These are phyloP conservation scores for Eulacestoma nigropectus DNA, from an alignment of 2,113 vertebrate genomes.

Conservation along the genomic window DNA sequence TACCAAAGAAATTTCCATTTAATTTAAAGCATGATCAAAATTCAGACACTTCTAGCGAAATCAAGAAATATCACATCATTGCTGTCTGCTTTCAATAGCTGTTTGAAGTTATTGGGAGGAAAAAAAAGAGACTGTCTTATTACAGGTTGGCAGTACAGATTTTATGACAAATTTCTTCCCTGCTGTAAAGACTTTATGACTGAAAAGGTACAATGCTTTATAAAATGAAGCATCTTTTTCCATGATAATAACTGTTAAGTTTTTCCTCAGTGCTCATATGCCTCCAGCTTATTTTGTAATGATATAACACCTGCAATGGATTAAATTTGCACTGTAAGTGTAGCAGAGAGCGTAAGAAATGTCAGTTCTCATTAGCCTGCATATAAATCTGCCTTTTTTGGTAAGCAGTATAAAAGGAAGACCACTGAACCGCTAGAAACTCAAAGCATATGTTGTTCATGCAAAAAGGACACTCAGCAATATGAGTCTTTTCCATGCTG, in stretches of 20 bases:
- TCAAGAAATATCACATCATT: conserved; percentile 12
- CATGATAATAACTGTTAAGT: not conserved
- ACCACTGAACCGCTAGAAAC: conserved; percentile 52
- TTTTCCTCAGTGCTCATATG: conserved; percentile 34
- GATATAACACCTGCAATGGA: conserved; percentile 46
- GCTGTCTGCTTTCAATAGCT: not conserved
- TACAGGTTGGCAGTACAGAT: not conserved
- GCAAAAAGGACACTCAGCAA: conserved; percentile 37
- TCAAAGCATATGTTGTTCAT: conserved; percentile 59
- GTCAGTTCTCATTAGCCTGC: conserved; percentile 70
- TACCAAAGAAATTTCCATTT: not conserved
- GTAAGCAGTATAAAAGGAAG: conserved; percentile 26
- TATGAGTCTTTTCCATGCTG: not conserved
- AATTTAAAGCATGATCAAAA: conserved; percentile 4
- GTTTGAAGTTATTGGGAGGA: not conserved
- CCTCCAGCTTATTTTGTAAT: conserved; percentile 19
- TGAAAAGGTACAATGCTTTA: conserved; percentile 1
- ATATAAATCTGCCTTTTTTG: conserved; percentile 66
- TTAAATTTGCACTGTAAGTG: conserved; percentile 47
- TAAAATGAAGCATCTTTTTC: conserved; percentile 11
- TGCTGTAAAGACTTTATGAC: conserved; percentile 25
- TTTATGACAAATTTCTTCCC: conserved; percentile 42
- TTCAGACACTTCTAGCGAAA: not conserved
- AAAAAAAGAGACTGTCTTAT: not conserved
- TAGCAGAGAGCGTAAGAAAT: conserved; percentile 35